phyloP scores from a whole-genome alignment of 2,888 invertebrate genomes.

The Drosophila subsilvestris region DNA sequence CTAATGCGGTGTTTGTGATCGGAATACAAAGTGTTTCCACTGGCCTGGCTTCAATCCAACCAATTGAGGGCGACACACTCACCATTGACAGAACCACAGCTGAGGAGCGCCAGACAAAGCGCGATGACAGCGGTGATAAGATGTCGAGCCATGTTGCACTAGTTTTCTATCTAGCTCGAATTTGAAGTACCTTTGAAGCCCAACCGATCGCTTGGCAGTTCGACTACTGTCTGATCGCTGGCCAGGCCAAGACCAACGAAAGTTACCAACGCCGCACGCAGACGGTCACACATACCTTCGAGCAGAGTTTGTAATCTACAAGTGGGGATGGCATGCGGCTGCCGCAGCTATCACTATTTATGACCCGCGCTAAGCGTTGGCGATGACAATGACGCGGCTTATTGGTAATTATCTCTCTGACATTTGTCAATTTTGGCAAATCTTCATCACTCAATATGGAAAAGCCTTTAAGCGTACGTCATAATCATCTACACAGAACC shows the following conservation, averaged over 20 bases:
- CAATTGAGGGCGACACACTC: constrained; percentile 48
- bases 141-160: constrained; percentile 55
- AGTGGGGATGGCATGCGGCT: constrained; percentile 13
- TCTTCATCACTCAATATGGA: constrained; percentile 26
- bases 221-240: constrained; percentile 53
- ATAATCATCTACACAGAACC: constrained; percentile 12
- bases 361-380: constrained; percentile 23
- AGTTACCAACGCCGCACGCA: constrained; percentile 34
- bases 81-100: constrained; percentile 55
- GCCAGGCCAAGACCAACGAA: constrained; percentile 21
- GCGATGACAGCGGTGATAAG: constrained; percentile 40
- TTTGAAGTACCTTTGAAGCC: not conserved
- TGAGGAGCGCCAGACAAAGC: constrained; percentile 47
- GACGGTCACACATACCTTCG: constrained; percentile 21
- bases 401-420: constrained; percentile 27
- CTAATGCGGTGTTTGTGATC: constrained; percentile 10
- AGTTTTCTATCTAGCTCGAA: constrained; percentile 12
- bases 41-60: not conserved
- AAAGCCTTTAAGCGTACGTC: constrained; percentile 23
- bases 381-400: constrained; percentile 21
- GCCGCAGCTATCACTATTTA: constrained; percentile 35
- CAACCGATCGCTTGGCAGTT: constrained; percentile 54
- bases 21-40: constrained; percentile 27
- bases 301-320: constrained; percentile 58
- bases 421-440: constrained; percentile 29